A percentile compares a stretch with the other conserved stretches of the same genome.
Evolutionary conservation across 2,797 vertebrate species (phyloP).

Genomic region (Sciurus carolinensis): DNA sequence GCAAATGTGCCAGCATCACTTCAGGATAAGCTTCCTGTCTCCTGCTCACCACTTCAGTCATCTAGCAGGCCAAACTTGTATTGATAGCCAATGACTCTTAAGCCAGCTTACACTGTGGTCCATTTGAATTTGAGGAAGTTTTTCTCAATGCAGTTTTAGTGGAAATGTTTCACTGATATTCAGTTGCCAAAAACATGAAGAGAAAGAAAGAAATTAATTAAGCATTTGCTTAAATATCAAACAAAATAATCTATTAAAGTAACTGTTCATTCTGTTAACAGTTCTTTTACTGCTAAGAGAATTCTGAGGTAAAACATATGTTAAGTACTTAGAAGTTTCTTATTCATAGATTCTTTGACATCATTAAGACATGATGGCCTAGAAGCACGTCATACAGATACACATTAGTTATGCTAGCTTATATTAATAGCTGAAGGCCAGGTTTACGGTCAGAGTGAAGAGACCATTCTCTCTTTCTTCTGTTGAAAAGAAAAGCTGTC

Average conservation of each 20-base stretch:
- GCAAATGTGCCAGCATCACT: neutral
- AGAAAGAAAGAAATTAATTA: neutral
- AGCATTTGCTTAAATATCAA: neutral
- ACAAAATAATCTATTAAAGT: neutral
- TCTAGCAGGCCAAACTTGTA: neutral
- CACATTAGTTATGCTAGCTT: conserved; percentile 14
- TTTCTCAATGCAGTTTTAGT: neutral
- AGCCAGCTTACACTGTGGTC: neutral
- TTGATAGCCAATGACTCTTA: neutral
- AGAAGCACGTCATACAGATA: neutral
- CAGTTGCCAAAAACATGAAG: neutral
- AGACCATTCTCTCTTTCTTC: neutral
- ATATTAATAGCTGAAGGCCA: neutral
- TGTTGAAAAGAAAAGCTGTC: neutral
- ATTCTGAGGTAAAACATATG: conserved; percentile 17
- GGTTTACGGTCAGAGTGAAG: neutral
- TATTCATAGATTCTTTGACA: neutral
- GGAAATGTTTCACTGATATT: neutral
- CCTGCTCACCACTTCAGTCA: neutral
- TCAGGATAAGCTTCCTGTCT: neutral
- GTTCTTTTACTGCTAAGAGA: conserved; percentile 30
- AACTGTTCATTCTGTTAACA: neutral
- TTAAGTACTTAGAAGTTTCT: conserved; percentile 23
- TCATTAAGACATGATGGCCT: neutral
- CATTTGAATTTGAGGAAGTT: neutral